Evolutionary conservation across 2,888 invertebrate genomes (phyloP).

Genomic region (Caenorhabditis panamensis): DNA sequence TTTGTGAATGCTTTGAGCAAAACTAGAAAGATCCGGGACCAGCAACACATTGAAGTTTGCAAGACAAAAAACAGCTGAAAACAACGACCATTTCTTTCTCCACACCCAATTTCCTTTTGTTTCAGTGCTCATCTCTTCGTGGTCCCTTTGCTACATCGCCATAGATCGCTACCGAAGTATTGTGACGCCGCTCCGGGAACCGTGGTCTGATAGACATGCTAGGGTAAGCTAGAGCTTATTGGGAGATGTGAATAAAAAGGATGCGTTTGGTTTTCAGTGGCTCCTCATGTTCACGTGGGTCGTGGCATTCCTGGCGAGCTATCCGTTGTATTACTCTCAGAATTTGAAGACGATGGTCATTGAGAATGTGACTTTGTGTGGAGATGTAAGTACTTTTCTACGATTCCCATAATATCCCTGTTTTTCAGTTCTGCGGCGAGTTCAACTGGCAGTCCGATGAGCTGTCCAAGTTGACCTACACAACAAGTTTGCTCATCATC

Average conservation of each 20-base stretch:
- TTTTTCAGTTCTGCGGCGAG: conserved; percentile 79
- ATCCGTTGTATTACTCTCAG: conserved; percentile 77
- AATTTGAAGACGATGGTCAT: conserved; percentile 74
- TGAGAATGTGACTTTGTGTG: conserved; percentile 75
- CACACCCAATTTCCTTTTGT: too few species aligned
- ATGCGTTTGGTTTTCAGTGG: conserved; percentile 63
- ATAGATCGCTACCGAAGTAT: conserved; percentile 89
- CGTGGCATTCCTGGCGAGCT: conserved; percentile 73
- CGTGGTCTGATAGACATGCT: conserved; percentile 76
- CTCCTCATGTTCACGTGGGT: conserved; percentile 75
- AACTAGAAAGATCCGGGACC: too few species aligned
- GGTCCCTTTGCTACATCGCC: conserved; percentile 97
- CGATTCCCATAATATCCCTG: not conserved
- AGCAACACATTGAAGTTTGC: conserved; percentile 17
- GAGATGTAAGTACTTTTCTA: conserved; percentile 65
- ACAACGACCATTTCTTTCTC: too few species aligned
- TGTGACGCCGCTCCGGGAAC: conserved; percentile 79
- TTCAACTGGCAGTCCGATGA: conserved; percentile 74
- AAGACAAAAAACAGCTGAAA: too few species aligned
- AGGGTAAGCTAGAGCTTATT: too few species aligned
- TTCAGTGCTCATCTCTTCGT: conserved; percentile 96
- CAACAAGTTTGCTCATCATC: conserved; percentile 72
- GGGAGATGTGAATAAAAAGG: too few species aligned
- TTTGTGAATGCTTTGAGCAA: too few species aligned
- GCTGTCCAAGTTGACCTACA: conserved; percentile 66